These are phyloP conservation scores for Poeciliopsis occidentalis DNA, from an alignment of 2,113 vertebrate genomes.

Conservation along the genomic window DNA sequence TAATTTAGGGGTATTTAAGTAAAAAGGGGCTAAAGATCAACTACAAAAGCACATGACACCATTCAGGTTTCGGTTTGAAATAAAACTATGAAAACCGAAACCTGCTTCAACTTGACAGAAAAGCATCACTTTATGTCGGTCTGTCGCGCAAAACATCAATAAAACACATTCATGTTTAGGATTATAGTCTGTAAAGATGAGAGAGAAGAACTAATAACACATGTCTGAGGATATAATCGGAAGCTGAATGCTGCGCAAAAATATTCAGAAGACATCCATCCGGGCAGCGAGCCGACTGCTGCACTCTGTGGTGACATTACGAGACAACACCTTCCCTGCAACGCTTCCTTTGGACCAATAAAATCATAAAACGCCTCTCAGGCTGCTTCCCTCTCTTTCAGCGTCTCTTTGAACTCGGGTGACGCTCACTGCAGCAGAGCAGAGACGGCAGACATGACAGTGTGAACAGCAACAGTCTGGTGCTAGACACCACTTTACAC, in stretches of 20 bases:
- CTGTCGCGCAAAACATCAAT: too few relatives aligned
- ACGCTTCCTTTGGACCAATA: constrained; percentile 77
- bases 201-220: too few relatives aligned
- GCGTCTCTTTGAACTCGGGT: constrained; percentile 65
- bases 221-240: background rate
- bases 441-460: constrained; percentile 71
- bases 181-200: too few relatives aligned
- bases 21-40: too few relatives aligned
- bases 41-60: too few relatives aligned
- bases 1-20: too few relatives aligned
- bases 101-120: too few relatives aligned
- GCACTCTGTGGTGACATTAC: constrained; percentile 27
- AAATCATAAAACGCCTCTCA: constrained; percentile 79
- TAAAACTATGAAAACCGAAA: too few relatives aligned
- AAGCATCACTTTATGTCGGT: too few relatives aligned
- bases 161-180: too few relatives aligned
- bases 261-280: constrained; percentile 8
- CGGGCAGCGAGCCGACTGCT: constrained; percentile 17
- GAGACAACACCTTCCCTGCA: constrained; percentile 70
- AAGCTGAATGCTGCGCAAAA: constrained; percentile 5
- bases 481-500: constrained; percentile 73
- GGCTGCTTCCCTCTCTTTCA: constrained; percentile 55
- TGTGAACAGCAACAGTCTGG: constrained; percentile 77
- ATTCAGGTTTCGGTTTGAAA: too few relatives aligned
- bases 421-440: constrained; percentile 61